These are phyloP conservation scores for Papilio polyxenes DNA, from an alignment of 1,140 invertebrate species.

Conservation along the genomic window DNA sequence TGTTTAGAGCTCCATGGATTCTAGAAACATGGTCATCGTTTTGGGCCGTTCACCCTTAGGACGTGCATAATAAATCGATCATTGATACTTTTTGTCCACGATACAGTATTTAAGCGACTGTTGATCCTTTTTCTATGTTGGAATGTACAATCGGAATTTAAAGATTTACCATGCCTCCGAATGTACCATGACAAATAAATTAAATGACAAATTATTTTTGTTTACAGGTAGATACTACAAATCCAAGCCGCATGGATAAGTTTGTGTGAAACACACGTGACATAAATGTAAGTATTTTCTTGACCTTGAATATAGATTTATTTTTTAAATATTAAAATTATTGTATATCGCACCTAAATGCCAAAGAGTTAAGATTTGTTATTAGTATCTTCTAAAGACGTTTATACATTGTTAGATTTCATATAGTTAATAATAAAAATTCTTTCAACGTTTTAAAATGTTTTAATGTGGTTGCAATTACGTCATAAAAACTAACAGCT, in stretches of 20 bases:
- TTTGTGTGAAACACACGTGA: constrained; percentile 47
- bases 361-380: too few relatives aligned
- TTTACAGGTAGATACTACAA: constrained; percentile 37
- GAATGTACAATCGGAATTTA: not conserved
- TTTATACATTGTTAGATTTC: not conserved
- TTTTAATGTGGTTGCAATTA: constrained; percentile 25
- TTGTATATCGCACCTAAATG: too few relatives aligned
- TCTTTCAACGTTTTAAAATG: not conserved
- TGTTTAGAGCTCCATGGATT: not conserved
- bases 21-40: not conserved
- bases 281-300: constrained; percentile 62
- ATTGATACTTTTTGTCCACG: constrained; percentile 65
- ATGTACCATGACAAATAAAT: not conserved
- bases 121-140: constrained; percentile 49
- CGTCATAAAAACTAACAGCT: constrained; percentile 13
- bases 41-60: constrained; percentile 59
- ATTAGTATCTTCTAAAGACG: not conserved
- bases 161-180: not conserved
- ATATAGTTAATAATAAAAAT: not conserved
- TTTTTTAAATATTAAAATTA: not conserved
- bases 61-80: constrained; percentile 73
- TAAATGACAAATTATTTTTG: not conserved
- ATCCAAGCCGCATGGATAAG: constrained; percentile 42
- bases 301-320: not conserved
- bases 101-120: constrained; percentile 63